Base-by-base conservation (phyloP, 2,113 vertebrate genomes). In the Elgaria multicarinata region DNA sequence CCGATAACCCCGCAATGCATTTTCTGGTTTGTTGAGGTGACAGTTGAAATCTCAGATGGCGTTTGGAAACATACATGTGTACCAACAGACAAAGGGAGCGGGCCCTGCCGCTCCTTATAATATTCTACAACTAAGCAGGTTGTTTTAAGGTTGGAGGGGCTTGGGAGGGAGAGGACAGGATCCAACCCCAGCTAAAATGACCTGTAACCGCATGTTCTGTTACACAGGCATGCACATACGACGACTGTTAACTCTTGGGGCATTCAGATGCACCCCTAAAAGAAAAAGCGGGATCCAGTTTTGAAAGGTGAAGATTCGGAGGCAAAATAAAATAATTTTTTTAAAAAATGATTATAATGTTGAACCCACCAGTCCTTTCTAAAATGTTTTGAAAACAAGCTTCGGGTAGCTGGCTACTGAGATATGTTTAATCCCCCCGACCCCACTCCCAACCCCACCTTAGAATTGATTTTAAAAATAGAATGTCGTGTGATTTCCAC, bases 361-460 rank as follows among this genome's bases (percentile, higher is more conserved):
- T 87, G 71, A 36, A 81, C 28, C 1, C 55, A 24, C 89, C 39
- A 42, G 33, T 1, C 75, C 28, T 86, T 90, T 90, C 77, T 42
- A 92, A 91, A 95, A 91, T 72, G 44, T 26, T 24, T 72, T 8
- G 46, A 55, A 36, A 1, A 81, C 74, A n/a, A 50, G 64, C 71
- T 72, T 42, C 0, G 0, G 90, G 64, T 78, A 76, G 71, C 69
- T 71, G 67, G 81, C 80, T 90, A 88, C 69, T 0, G 1, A 13
- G 20, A 0, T 58, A 71, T 83, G 89, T 93, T 91, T 75, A 87
- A 22, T 94, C 91, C 80, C 77, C 42, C 71, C 67, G n/a, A 26
- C 50, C 18, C 39, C 4, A 22, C 3, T 22, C 58, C 36, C n/a
- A n/a, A n/a, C n/a, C n/a, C n/a, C n/a, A n/a, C n/a, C n/a, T n/a